Percentiles rank a stretch among this genome's conserved stretches.
These are phyloP conservation scores for Typhlomys cinereus DNA, from an alignment of 2,113 vertebrate species.

Conservation along the genomic window DNA sequence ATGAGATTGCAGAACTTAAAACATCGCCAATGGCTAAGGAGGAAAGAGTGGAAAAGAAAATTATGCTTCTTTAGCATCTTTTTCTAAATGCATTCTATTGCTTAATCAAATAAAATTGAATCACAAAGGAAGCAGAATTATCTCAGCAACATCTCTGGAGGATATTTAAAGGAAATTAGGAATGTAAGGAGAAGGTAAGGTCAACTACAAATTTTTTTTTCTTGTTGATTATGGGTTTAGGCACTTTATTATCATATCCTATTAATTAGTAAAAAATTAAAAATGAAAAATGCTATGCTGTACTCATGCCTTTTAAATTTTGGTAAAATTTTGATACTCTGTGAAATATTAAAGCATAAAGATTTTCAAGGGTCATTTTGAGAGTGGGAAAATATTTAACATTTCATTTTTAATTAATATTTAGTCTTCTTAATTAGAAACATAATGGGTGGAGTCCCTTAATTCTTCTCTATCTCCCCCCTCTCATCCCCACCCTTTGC, in stretches of 20 bases:
- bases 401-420: not conserved
- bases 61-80: conserved; percentile 58
- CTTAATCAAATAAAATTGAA: conserved; percentile 65
- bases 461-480: too few relatives aligned
- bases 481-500: too few relatives aligned
- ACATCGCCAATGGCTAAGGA: conserved; percentile 62
- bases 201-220: not conserved
- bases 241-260: not conserved
- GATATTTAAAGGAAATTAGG: conserved; percentile 16
- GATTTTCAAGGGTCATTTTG: not conserved
- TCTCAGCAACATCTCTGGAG: not conserved
- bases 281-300: not conserved
- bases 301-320: not conserved
- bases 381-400: not conserved
- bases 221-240: not conserved
- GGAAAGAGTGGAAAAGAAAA: conserved; percentile 69
- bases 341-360: not conserved
- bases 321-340: not conserved
- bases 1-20: conserved; percentile 76
- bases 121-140: conserved; percentile 28
- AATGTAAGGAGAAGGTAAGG: not conserved
- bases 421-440: too few relatives aligned
- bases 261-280: not conserved
- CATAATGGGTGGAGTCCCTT: too few relatives aligned
- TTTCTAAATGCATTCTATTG: conserved; percentile 47